A percentile compares a stretch with the other conserved stretches of the same genome.
Conservation (phyloP, 2,888 invertebrate species). For the Bibio marci region DNA sequence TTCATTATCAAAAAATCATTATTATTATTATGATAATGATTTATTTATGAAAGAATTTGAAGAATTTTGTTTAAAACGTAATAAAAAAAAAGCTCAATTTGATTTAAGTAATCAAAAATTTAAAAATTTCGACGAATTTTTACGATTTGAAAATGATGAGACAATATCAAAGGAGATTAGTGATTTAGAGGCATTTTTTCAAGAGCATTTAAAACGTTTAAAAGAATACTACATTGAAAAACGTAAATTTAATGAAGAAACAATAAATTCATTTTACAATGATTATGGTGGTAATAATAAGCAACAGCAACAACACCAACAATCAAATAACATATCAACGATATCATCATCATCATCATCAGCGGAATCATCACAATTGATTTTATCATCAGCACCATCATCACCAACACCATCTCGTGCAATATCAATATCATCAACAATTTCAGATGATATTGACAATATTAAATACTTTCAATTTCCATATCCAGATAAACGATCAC, state of each 20-base stretch:
- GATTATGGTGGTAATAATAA: slow-evolving; percentile 6
- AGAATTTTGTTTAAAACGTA: slow-evolving; percentile 13
- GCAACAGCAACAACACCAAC: neutral
- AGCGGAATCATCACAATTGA: no score
- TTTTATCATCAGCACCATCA: no score
- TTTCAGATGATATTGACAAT: neutral
- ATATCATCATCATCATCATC: no score
- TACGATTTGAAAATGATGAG: slow-evolving; percentile 8
- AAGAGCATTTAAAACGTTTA: slow-evolving; percentile 15
- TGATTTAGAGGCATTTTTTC: slow-evolving; percentile 16
- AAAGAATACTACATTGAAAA: slow-evolving; percentile 16
- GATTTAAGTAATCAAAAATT: neutral
- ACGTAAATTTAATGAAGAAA: slow-evolving; percentile 14
- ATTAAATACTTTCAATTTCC: slow-evolving; percentile 13
- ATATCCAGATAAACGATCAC: slow-evolving; percentile 14
- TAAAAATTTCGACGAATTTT: slow-evolving; percentile 5
- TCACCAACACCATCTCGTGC: no score
- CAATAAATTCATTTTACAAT: slow-evolving; percentile 13
- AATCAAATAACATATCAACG: no score
- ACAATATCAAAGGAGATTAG: slow-evolving; percentile 14
- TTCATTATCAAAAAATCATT: neutral
- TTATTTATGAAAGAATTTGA: slow-evolving; percentile 14
- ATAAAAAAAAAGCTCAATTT: slow-evolving; percentile 9
- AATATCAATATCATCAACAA: neutral
- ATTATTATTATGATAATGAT: slow-evolving; percentile 8